These are phyloP conservation scores for Lutjanus argentimaculatus DNA, from an alignment of 2,797 vertebrate species.

Conservation along the genomic window DNA sequence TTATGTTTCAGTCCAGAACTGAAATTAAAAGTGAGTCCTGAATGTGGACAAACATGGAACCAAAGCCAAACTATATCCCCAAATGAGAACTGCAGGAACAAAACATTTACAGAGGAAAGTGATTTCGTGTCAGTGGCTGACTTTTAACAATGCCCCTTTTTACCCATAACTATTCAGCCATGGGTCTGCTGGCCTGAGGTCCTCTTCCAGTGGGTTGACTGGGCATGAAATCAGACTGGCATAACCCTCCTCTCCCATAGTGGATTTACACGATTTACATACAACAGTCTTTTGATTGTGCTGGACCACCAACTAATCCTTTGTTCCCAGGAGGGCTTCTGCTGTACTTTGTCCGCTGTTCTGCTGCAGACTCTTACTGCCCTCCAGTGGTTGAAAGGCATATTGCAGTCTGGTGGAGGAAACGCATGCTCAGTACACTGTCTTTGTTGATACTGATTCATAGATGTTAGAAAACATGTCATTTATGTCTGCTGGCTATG, in stretches of 20 bases:
- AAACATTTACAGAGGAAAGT: slow-evolving; percentile 60
- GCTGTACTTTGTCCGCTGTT: slow-evolving; percentile 14
- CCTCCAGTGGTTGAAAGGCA: slow-evolving; percentile 65
- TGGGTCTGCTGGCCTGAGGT: slow-evolving; percentile 69
- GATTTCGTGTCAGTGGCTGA: slow-evolving; percentile 62
- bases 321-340: slow-evolving; percentile 73
- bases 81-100: slow-evolving; percentile 42
- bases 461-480: background rate
- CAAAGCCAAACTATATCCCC: slow-evolving; percentile 29
- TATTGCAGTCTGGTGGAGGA: slow-evolving; percentile 27
- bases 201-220: slow-evolving; percentile 66
- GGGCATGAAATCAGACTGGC: slow-evolving; percentile 81
- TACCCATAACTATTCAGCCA: slow-evolving; percentile 52
- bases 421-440: background rate
- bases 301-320: slow-evolving; percentile 83
- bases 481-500: background rate
- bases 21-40: slow-evolving; percentile 9
- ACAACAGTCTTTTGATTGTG: slow-evolving; percentile 76
- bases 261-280: slow-evolving; percentile 82
- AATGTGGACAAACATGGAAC: slow-evolving; percentile 16
- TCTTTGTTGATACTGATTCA: background rate
- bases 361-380: slow-evolving; percentile 69
- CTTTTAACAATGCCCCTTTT: slow-evolving; percentile 60
- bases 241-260: slow-evolving; percentile 67
- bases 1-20: slow-evolving; percentile 10